Conservation (phyloP, 2,888 invertebrate species). For the Patella caerulea region DNA sequence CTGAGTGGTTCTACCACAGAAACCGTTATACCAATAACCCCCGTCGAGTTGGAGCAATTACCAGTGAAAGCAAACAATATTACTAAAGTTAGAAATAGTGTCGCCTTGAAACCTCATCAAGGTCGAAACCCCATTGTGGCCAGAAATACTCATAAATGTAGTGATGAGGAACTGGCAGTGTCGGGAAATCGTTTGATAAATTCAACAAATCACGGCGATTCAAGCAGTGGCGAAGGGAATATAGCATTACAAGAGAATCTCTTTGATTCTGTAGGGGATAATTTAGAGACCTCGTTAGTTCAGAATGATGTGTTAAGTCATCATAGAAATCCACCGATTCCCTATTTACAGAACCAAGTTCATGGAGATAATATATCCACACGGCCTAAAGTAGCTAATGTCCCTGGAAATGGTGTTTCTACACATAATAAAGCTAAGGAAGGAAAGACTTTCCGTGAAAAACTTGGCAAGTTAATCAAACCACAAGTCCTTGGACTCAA, state of each 20-base stretch:
- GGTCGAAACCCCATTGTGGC: conserved; percentile 88
- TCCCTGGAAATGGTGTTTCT: conserved; percentile 59
- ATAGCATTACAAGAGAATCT: conserved; percentile 43
- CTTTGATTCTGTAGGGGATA: conserved; percentile 63
- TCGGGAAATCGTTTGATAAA: conserved; percentile 70
- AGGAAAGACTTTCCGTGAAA: conserved; percentile 29
- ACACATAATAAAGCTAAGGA: conserved; percentile 24
- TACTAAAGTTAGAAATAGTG: conserved; percentile 52
- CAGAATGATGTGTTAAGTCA: conserved; percentile 73
- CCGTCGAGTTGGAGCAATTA: conserved; percentile 72
- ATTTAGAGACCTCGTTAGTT: conserved; percentile 70
- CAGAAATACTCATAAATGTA: conserved; percentile 78
- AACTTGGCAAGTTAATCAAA: conserved; percentile 49
- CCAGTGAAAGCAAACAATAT: conserved; percentile 61
- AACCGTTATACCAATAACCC: conserved; percentile 76
- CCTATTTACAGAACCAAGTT: conserved; percentile 84
- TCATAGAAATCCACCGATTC: conserved; percentile 74
- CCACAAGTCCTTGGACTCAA: conserved; percentile 52
- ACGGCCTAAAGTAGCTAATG: conserved; percentile 71
- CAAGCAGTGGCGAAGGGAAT: background rate
- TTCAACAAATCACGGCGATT: conserved; percentile 22
- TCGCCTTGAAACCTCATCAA: conserved; percentile 82
- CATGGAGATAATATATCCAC: conserved; percentile 68
- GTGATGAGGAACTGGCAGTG: conserved; percentile 74
- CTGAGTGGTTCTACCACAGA: conserved; percentile 76